These are phyloP conservation scores for Chelon labrosus DNA, from an alignment of 2,797 vertebrate species.

Conservation along the genomic window DNA sequence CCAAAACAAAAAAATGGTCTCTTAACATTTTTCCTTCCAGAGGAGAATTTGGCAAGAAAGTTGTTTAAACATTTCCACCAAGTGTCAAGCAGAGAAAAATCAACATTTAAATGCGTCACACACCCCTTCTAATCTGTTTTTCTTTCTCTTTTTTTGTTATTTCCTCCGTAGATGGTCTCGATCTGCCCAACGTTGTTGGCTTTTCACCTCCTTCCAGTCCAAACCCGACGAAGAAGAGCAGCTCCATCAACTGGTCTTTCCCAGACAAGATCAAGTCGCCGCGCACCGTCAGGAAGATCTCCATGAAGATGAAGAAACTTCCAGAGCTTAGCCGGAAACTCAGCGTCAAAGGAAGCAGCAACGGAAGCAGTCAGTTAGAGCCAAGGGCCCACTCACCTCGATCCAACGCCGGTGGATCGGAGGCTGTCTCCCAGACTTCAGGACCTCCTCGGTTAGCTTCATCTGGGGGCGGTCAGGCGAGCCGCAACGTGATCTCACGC, in stretches of 20 bases:
- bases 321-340: conserved; percentile 97
- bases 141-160: conserved; percentile 35
- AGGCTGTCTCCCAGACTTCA: conserved; percentile 78
- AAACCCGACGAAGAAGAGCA: conserved; percentile 92
- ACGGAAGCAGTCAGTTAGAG: conserved; percentile 60
- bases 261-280: conserved; percentile 99
- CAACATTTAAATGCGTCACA: background rate
- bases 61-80: conserved; percentile 11
- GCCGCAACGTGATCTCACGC: conserved; percentile 95
- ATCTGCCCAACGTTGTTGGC: conserved; percentile 79
- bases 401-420: conserved; percentile 67
- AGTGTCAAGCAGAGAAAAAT: conserved; percentile 14
- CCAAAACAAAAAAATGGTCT: conserved; percentile 2
- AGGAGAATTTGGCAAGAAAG: background rate
- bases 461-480: conserved; percentile 83
- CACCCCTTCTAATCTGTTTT: conserved; percentile 23
- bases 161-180: conserved; percentile 78
- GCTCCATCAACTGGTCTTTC: conserved; percentile 96
- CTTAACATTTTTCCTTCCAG: conserved; percentile 12
- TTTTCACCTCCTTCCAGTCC: conserved; percentile 92
- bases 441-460: conserved; percentile 77
- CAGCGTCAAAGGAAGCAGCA: conserved; percentile 88
- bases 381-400: conserved; percentile 68
- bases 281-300: conserved; percentile 96
- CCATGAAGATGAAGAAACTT: conserved; percentile 98